A percentile compares a stretch with the other conserved stretches of the same genome.
Conservation (phyloP, 2,888 invertebrate genomes). For the Pyrrhopygopsis socrates region DNA sequence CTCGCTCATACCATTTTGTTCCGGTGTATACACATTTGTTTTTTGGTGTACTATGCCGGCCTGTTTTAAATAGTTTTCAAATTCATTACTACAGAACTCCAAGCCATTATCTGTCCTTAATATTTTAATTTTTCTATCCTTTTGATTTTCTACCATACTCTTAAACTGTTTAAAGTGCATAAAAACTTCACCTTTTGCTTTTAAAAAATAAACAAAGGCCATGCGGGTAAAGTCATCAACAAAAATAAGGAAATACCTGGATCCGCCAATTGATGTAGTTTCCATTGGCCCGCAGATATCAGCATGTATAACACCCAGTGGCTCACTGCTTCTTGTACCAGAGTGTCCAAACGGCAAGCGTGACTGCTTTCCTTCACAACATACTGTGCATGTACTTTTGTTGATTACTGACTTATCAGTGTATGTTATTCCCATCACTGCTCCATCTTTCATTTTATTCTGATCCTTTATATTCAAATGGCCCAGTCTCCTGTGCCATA, state of each 20-base stretch:
- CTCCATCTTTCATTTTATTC: not conserved
- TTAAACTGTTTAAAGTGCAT: constrained; percentile 58
- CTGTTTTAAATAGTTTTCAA: constrained; percentile 50
- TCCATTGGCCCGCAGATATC: constrained; percentile 17
- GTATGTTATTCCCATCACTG: not conserved
- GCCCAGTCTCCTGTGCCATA: not conserved
- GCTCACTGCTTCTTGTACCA: not conserved
- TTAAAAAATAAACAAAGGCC: constrained; percentile 38
- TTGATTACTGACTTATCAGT: not conserved
- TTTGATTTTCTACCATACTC: constrained; percentile 55
- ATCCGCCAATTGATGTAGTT: not conserved
- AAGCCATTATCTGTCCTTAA: constrained; percentile 58
- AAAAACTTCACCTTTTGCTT: constrained; percentile 64
- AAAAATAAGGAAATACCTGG: not conserved
- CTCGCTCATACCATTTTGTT: constrained; percentile 81
- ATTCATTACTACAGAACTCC: constrained; percentile 61
- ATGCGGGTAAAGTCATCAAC: not conserved
- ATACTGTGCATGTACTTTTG: not conserved
- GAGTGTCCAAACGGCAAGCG: not conserved
- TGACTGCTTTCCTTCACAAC: constrained; percentile 16
- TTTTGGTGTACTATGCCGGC: constrained; percentile 74
- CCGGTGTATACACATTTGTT: constrained; percentile 73
- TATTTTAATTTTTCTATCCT: constrained; percentile 50
- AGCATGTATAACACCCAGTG: not conserved
- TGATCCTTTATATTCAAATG: not conserved